Conservation (phyloP, 64 coral and sea anemone species). For the Anthopleura sola region DNA sequence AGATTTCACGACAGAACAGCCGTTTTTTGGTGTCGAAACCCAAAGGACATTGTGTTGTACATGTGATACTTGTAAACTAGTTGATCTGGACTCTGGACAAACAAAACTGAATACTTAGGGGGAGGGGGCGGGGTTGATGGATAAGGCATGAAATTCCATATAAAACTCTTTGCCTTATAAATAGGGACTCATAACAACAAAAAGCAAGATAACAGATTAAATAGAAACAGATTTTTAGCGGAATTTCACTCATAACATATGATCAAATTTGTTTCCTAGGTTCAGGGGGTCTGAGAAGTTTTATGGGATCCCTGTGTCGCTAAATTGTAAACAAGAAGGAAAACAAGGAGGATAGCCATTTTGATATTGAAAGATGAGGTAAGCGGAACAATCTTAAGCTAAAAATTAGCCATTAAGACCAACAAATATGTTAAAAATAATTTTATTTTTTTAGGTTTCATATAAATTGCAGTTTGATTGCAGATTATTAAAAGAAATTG, state of each 20-base stretch:
- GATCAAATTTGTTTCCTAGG: too few species aligned
- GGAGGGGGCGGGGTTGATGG: neutral
- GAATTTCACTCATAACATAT: neutral
- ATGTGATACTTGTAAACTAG: neutral
- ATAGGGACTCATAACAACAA: neutral
- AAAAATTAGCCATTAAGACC: neutral
- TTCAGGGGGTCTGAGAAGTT: neutral
- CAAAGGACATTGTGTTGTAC: neutral
- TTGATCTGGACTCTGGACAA: neutral
- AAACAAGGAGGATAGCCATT: neutral
- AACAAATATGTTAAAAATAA: neutral
- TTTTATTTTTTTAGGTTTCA: neutral
- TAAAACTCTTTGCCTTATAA: neutral
- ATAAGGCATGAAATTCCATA: neutral
- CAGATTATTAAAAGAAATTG: neutral
- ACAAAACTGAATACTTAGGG: neutral
- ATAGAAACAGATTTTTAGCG: too few species aligned
- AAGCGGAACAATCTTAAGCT: neutral
- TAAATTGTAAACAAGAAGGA: neutral
- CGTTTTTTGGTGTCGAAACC: neutral
- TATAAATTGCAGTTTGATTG: neutral
- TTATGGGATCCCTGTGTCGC: constrained; percentile 10
- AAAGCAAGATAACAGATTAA: neutral
- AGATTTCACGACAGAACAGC: neutral
- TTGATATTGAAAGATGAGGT: neutral